Conservation (phyloP, 2,113 vertebrate genomes). For the Andinoacara biseriatus region DNA sequence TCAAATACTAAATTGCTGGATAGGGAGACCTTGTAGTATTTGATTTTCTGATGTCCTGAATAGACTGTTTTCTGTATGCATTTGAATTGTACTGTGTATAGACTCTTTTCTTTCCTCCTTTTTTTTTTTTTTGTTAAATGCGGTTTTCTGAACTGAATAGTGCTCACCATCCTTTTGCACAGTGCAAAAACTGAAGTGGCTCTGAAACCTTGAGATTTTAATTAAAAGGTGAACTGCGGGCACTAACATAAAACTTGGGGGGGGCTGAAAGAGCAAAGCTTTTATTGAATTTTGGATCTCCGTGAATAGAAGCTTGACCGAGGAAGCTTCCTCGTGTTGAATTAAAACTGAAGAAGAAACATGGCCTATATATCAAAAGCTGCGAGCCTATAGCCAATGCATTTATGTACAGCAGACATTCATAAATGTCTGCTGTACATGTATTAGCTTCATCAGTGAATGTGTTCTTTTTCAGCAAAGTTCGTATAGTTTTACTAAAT, state of each 20-base stretch:
- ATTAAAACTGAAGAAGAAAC: conserved; percentile 11
- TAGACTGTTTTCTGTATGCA: conserved; percentile 44
- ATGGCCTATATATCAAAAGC: not conserved
- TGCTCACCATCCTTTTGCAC: conserved; percentile 36
- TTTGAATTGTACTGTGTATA: conserved; percentile 50
- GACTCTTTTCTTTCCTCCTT: not conserved
- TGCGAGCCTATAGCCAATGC: not conserved
- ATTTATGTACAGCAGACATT: not conserved
- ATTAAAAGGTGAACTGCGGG: conserved; percentile 64
- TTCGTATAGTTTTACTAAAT: not conserved
- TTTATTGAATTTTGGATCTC: conserved; percentile 56
- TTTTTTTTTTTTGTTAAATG: conserved; percentile 2
- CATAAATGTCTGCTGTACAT: not conserved
- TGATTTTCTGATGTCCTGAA: conserved; percentile 62
- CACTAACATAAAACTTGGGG: conserved; percentile 38
- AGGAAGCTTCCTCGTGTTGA: conserved; percentile 20
- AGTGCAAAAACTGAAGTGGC: conserved; percentile 61
- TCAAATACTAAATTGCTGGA: conserved; percentile 6
- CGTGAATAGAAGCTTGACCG: conserved; percentile 34
- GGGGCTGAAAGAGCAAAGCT: conserved; percentile 37
- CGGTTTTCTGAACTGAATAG: conserved; percentile 47
- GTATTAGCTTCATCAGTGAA: not conserved
- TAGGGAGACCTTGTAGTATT: conserved; percentile 45
- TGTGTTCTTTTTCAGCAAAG: not conserved
- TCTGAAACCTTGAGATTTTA: conserved; percentile 67